Percentiles rank a stretch among this genome's conserved stretches.
Evolutionary conservation across 2,888 invertebrate genomes (phyloP).

Genomic region (Cephus sareptanus): DNA sequence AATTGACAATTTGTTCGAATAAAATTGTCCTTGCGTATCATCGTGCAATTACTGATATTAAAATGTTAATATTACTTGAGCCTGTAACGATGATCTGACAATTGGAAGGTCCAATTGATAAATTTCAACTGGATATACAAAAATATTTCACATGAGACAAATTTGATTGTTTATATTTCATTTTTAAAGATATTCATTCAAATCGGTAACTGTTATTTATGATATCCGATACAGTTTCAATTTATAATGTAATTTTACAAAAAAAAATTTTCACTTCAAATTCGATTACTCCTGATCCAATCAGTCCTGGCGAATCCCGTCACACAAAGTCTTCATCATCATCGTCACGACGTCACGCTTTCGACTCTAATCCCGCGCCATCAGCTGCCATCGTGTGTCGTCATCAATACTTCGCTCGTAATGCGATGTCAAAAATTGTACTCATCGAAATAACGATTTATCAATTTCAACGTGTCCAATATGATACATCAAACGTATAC

Average conservation of each 20-base stretch:
- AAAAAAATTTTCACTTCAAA: background rate
- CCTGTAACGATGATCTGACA: background rate
- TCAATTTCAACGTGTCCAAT: background rate
- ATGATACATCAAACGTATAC: background rate
- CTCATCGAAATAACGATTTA: background rate
- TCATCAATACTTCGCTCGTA: conserved; percentile 35
- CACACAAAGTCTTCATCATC: conserved; percentile 18
- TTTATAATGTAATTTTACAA: background rate
- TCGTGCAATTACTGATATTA: background rate
- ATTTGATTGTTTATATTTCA: background rate
- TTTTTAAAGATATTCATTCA: background rate
- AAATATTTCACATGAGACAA: background rate
- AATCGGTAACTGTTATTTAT: background rate
- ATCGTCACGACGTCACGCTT: conserved; percentile 41
- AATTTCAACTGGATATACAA: background rate
- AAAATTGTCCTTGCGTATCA: background rate
- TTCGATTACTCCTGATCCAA: background rate
- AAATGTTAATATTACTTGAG: background rate
- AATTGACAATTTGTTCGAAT: background rate
- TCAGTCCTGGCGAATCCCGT: background rate
- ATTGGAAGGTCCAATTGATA: background rate
- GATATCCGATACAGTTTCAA: background rate
- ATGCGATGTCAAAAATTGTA: background rate
- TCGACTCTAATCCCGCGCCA: conserved; percentile 43
- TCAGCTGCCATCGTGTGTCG: conserved; percentile 26